A percentile compares a stretch with the other conserved stretches of the same genome.
Conservation (phyloP, 2,797 vertebrate species). For the Phylloscopus collybita region DNA sequence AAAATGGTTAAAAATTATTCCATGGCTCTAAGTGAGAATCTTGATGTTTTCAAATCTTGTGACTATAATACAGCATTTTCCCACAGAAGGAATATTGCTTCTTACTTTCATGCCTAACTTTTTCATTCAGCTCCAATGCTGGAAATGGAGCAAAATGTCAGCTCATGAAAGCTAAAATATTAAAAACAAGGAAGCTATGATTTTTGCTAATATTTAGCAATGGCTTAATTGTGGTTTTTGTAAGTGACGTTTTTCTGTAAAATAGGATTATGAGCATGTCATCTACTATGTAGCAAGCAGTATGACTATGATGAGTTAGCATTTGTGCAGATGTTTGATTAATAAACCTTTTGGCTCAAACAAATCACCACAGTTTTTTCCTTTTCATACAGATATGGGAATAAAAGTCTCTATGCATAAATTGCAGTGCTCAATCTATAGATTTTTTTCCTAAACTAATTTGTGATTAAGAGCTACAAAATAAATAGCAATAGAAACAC, state of each 20-base stretch:
- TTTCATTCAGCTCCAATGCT: not conserved
- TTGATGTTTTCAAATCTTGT: not conserved
- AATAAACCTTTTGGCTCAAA: not conserved
- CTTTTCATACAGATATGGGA: not conserved
- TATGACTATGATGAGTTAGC: not conserved
- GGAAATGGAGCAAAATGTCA: not conserved
- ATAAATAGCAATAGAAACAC: conserved; percentile 3
- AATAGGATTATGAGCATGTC: not conserved
- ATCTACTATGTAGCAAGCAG: not conserved
- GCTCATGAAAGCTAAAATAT: not conserved
- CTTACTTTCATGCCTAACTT: not conserved
- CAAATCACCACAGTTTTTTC: not conserved
- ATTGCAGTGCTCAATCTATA: not conserved
- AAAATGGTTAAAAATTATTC: not conserved
- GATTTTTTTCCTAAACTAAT: not conserved
- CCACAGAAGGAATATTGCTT: not conserved
- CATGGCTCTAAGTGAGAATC: not conserved
- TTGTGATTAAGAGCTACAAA: conserved; percentile 15
- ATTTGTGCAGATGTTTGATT: not conserved
- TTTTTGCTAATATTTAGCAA: not conserved
- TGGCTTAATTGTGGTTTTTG: not conserved
- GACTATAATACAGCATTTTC: not conserved
- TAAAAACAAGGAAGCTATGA: not conserved
- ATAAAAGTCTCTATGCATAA: not conserved
- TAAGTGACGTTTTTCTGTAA: not conserved